Percentiles rank a stretch among this genome's conserved stretches.
phyloP scores from a whole-genome alignment of 2,113 vertebrate genomes.

The Phalacrocorax brasilianus region DNA sequence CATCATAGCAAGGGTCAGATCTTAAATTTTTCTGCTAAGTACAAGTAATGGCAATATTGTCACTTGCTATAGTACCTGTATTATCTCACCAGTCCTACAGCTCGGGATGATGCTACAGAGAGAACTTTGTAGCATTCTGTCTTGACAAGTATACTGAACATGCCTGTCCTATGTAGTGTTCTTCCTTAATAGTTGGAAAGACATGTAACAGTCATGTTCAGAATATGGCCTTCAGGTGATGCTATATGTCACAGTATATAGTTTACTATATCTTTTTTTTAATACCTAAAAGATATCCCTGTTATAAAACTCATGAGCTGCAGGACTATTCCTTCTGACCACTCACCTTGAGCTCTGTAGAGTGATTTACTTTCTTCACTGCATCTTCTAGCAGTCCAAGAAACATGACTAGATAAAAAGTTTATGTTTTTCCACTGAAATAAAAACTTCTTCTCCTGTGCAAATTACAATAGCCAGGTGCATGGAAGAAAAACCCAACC shows the following conservation, averaged over 20 bases:
- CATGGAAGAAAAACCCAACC: not conserved
- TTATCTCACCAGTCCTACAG: not conserved
- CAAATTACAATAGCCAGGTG: not conserved
- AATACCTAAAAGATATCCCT: not conserved
- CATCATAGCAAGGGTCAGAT: slow-evolving; percentile 38
- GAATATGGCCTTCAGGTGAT: not conserved
- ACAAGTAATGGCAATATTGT: not conserved
- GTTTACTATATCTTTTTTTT: not conserved
- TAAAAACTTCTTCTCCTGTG: not conserved
- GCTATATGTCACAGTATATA: not conserved
- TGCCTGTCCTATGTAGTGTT: not conserved
- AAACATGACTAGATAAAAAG: not conserved
- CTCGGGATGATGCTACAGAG: not conserved
- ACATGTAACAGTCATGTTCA: not conserved
- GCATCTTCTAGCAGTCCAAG: not conserved
- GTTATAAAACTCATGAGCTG: not conserved
- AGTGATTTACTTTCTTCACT: not conserved
- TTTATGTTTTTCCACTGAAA: not conserved
- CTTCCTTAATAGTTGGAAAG: not conserved
- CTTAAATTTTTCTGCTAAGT: slow-evolving; percentile 30
- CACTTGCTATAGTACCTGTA: not conserved
- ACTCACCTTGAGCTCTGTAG: not conserved
- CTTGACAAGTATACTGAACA: not conserved
- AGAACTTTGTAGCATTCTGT: not conserved
- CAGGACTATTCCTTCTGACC: not conserved